These are phyloP conservation scores for Crioceris asparagi DNA, from an alignment of 2,888 invertebrate species.

Conservation along the genomic window DNA sequence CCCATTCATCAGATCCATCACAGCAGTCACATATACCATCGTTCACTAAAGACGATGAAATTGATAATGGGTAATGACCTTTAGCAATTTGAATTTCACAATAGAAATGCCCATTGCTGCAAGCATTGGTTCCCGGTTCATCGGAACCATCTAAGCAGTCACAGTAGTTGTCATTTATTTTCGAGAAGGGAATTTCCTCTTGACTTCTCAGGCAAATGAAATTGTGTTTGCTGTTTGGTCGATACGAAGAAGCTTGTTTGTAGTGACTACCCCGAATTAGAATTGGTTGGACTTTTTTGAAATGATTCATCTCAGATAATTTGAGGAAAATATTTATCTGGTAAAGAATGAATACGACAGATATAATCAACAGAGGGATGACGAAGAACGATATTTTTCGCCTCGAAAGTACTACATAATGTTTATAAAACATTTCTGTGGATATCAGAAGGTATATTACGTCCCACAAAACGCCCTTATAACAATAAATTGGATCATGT, in stretches of 20 bases:
- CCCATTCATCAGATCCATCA: slow-evolving; percentile 84
- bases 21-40: slow-evolving; percentile 93
- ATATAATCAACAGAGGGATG: slow-evolving; percentile 10
- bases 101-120: slow-evolving; percentile 79
- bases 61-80: slow-evolving; percentile 37
- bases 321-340: slow-evolving; percentile 14
- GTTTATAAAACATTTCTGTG: background rate
- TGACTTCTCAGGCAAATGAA: slow-evolving; percentile 14
- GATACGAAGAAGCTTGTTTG: slow-evolving; percentile 12
- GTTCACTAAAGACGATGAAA: slow-evolving; percentile 76
- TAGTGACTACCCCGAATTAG: slow-evolving; percentile 13
- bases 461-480: too few relatives aligned
- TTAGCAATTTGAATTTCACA: slow-evolving; percentile 69
- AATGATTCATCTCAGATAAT: slow-evolving; percentile 9
- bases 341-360: slow-evolving; percentile 13
- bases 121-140: slow-evolving; percentile 90
- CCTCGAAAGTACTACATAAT: slow-evolving; percentile 5
- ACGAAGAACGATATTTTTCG: slow-evolving; percentile 15
- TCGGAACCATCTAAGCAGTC: slow-evolving; percentile 86
- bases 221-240: slow-evolving; percentile 8
- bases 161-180: slow-evolving; percentile 88
- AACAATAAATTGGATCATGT: too few relatives aligned
- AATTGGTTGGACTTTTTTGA: slow-evolving; percentile 2
- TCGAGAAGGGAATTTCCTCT: slow-evolving; percentile 21
- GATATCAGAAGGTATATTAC: background rate